A percentile compares a stretch with the other conserved stretches of the same genome.
phyloP scores from a whole-genome alignment of 2,797 vertebrate species.

The Pagetopsis macropterus region DNA sequence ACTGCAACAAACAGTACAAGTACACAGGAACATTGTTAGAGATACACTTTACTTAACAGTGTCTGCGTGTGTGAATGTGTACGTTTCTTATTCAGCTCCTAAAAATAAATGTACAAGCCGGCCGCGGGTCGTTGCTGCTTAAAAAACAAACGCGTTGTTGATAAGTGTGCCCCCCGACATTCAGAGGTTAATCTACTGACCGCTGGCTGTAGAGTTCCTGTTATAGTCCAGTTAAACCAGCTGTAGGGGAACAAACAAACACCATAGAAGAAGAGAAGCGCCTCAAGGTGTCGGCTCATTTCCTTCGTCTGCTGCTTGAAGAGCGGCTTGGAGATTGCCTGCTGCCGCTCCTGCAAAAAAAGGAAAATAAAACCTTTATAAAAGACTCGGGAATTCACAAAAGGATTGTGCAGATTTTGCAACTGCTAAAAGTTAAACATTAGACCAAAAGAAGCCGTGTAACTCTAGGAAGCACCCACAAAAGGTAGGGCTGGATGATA shows the following conservation, averaged over 20 bases:
- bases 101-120: constrained; percentile 60
- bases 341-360: constrained; percentile 58
- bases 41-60: constrained; percentile 35
- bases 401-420: too few species aligned
- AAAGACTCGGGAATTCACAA: too few species aligned
- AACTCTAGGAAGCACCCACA: too few species aligned
- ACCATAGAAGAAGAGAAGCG: constrained; percentile 9
- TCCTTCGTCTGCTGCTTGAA: constrained; percentile 69
- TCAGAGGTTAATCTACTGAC: constrained; percentile 26
- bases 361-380: neutral
- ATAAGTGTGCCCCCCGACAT: constrained; percentile 12
- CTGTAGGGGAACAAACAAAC: constrained; percentile 2
- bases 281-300: constrained; percentile 53
- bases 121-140: constrained; percentile 33
- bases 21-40: constrained; percentile 51
- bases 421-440: too few species aligned
- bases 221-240: constrained; percentile 42
- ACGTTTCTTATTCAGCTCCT: constrained; percentile 42
- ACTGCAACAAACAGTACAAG: constrained; percentile 60
- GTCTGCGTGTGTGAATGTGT: constrained; percentile 15
- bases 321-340: constrained; percentile 72
- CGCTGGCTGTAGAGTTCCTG: constrained; percentile 27
- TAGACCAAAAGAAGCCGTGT: too few species aligned
- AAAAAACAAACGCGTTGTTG: constrained; percentile 28
- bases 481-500: too few species aligned